Evolutionary conservation across 2,113 vertebrate genomes (phyloP), one percentile per base, ranked within the genome.

Genomic region (Cyphomyrus plagiostoma): DNA sequence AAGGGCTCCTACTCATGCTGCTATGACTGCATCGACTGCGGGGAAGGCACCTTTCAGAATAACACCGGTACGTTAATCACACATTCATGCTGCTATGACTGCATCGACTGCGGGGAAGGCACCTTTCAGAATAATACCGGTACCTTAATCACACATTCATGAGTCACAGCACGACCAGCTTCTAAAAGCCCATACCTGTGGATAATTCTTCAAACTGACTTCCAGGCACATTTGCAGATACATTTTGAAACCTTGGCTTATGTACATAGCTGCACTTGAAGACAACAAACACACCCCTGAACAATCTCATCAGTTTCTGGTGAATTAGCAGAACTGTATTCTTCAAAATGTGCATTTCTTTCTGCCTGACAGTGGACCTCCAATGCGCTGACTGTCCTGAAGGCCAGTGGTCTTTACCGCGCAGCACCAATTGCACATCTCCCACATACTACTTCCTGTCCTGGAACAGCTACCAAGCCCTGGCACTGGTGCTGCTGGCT

Each of bases 21-120:
- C 92, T 98, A 96, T 0, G 97, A 98, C 93, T 98, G 98, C 17
- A 95, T 96, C 1, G 95, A 97, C 90, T 99, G 98, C 46, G 90
- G 92, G 87, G 92, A 93, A 0, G 98, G 98, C 91, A 97, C 96
- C 45, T 99, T 91, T 80, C 97, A 97, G 66, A 89, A 94, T 89
- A 46, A 90, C 3, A 6, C 89, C 80, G 95, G 93, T 94, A 86
- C 3, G 91, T 93, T 1, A 93, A 94, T 74, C 92, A 94, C 8
- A 93, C 89, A 92, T 48, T 96, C 96, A 86, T 97, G 96, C 93
- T 99, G 98, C 92, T 98, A 96, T 0, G 97, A 98, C 93, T 98
- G 98, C 17, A 95, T 96, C 1, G 95, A 97, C 90, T 99, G 98
- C 46, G 90, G 92, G 87, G 92, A 93, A 0, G 98, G 98, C 91